Base-by-base conservation (phyloP, 2,888 invertebrate genomes). In the Eupithecia pulchellata region DNA sequence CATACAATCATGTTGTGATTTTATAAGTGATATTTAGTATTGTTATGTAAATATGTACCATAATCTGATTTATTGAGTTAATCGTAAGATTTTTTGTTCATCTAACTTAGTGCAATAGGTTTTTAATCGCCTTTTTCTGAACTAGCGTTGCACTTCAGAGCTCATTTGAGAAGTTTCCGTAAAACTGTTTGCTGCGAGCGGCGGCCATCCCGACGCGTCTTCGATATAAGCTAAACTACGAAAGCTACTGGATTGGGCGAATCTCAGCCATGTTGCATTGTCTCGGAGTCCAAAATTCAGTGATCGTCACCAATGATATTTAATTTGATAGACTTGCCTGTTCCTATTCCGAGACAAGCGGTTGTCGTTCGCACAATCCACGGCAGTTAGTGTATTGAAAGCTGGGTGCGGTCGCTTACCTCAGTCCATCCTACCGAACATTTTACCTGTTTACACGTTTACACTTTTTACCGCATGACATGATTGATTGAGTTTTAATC, bases 41-140 rank as follows among this genome's bases (percentile, higher is more conserved):
- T 91, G 90, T 92, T 87, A 86, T 93, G 94, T 94, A 93, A 94
- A 94, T 94, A 94, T 94, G 92, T 94, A 93, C 91, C 90, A 93
- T 93, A 94, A 80, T 88, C 85, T 90, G 90, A 90, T 88, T 81
- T 68, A 81, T 88, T 87, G 89, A 89, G 86, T 85, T 91, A 88
- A 87, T 89, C 84, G 82, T 91, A 90, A 88, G 90, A 82, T 77
- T 84, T 78, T 84, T 86, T 85, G 66, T 85, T 77, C 83, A 85
- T 83, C 82, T 86, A 84, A 83, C 82, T 47, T 80, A 86, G 81
- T 85, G 81, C 80, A 79, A 78, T 78, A 78, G 69, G 76, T 78
- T 68, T 78, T 71, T 60, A 66, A 69, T 72, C 69, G 60, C 47
- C 61, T 70, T 70, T 60, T 70, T 36, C 66, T 66, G 68, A 69